Percentiles rank a stretch among this genome's conserved stretches.
These are phyloP conservation scores for Epizoanthus illoricatus DNA, from an alignment of 92 coral and sea anemone species.

Conservation along the genomic window DNA sequence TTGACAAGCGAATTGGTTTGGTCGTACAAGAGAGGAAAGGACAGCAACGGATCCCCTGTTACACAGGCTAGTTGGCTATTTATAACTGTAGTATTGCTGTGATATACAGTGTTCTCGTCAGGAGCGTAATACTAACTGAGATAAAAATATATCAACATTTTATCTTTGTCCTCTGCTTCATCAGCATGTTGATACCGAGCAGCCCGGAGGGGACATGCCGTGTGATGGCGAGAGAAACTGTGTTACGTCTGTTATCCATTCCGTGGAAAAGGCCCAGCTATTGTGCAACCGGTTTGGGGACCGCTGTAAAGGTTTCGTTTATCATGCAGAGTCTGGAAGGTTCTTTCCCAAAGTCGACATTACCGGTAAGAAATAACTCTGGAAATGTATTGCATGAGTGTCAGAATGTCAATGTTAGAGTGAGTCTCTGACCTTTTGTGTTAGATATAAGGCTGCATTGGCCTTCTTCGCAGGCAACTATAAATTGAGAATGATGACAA, in stretches of 20 bases:
- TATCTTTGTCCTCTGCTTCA: no score
- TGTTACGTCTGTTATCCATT: conserved; percentile 21
- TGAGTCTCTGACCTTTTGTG: neutral
- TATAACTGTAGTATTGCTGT: no score
- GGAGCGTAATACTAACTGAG: no score
- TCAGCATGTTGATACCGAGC: conserved; percentile 56
- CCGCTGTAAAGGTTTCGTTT: conserved; percentile 79
- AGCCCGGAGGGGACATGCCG: conserved; percentile 59
- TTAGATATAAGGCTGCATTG: neutral
- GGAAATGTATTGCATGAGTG: neutral
- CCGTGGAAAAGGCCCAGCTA: conserved; percentile 46
- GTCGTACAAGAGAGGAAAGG: no score
- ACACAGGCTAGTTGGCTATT: no score
- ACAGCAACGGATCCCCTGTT: no score
- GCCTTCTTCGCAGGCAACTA: no score
- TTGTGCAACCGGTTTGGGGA: conserved; percentile 57
- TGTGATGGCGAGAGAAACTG: conserved; percentile 57
- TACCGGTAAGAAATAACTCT: conserved; percentile 20
- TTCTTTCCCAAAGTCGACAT: conserved; percentile 54
- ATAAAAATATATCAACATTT: no score
- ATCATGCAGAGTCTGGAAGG: conserved; percentile 39
- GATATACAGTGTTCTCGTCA: no score
- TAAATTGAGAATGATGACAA: no score
- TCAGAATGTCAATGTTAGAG: neutral
- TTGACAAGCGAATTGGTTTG: no score